Conservation (phyloP, 2,888 invertebrate species). For the Oithona nana region DNA sequence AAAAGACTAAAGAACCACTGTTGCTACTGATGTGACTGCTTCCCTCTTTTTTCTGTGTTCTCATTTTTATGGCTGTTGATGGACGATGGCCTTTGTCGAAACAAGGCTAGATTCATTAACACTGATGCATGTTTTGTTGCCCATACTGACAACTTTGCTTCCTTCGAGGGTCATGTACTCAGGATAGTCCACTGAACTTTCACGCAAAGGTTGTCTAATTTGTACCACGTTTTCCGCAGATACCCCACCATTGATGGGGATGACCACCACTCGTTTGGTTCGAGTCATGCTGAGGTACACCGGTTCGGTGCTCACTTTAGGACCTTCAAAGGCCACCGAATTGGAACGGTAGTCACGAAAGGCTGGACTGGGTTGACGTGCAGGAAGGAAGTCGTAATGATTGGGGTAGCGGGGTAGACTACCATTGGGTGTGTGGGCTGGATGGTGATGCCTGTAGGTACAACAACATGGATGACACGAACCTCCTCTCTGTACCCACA, state of each 20-base stretch:
- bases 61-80: neutral
- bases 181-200: neutral
- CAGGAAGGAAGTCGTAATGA: neutral
- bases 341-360: neutral
- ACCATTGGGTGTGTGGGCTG: neutral
- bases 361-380: neutral
- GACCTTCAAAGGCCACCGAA: neutral
- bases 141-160: neutral
- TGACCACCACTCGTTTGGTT: neutral
- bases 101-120: neutral
- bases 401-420: neutral
- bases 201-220: neutral
- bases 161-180: neutral
- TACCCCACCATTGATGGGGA: neutral
- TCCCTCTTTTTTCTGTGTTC: no score
- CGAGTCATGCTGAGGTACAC: neutral
- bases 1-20: no score
- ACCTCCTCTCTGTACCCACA: neutral
- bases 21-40: no score
- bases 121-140: neutral
- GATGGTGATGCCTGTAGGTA: neutral
- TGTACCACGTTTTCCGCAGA: neutral
- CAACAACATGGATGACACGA: neutral
- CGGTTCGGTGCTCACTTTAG: neutral
- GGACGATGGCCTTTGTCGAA: neutral